Conservation (phyloP, 2,888 invertebrate species). For the Andrena minutula region DNA sequence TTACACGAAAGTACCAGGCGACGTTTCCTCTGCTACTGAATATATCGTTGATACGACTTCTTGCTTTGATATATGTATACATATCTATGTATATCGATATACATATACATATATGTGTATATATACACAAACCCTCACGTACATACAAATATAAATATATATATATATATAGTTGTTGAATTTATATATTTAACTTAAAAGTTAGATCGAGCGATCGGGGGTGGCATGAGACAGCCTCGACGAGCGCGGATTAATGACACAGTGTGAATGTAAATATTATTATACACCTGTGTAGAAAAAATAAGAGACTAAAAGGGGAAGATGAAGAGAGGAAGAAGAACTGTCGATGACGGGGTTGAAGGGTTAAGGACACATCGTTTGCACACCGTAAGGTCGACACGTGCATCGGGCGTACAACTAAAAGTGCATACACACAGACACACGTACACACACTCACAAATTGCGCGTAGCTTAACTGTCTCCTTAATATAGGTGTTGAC, state of each 20-base stretch:
- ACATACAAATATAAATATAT: slow-evolving; percentile 23
- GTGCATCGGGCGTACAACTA: background rate
- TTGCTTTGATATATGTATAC: slow-evolving; percentile 50
- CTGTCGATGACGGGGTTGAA: slow-evolving; percentile 21
- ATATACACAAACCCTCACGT: slow-evolving; percentile 20
- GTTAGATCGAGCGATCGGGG: slow-evolving; percentile 43
- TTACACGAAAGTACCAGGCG: slow-evolving; percentile 38
- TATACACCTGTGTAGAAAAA: slow-evolving; percentile 69
- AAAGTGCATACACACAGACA: slow-evolving; percentile 3
- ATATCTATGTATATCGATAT: slow-evolving; percentile 15
- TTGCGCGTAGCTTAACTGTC: slow-evolving; percentile 79
- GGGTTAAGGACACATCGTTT: slow-evolving; percentile 32
- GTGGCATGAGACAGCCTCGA: slow-evolving; percentile 56
- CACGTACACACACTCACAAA: slow-evolving; percentile 43
- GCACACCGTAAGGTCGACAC: slow-evolving; percentile 32
- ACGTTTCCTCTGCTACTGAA: slow-evolving; percentile 51
- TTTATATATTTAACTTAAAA: slow-evolving; percentile 42
- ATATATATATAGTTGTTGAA: slow-evolving; percentile 56
- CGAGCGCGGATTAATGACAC: slow-evolving; percentile 37
- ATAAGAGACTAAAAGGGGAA: slow-evolving; percentile 35
- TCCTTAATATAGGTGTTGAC: slow-evolving; percentile 78
- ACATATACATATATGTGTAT: slow-evolving; percentile 18
- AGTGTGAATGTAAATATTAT: slow-evolving; percentile 72
- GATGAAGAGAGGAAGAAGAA: background rate
- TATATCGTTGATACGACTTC: slow-evolving; percentile 49